Evolutionary conservation across 1,140 invertebrate genomes (phyloP).

Genomic region (Drosophila arizonae): DNA sequence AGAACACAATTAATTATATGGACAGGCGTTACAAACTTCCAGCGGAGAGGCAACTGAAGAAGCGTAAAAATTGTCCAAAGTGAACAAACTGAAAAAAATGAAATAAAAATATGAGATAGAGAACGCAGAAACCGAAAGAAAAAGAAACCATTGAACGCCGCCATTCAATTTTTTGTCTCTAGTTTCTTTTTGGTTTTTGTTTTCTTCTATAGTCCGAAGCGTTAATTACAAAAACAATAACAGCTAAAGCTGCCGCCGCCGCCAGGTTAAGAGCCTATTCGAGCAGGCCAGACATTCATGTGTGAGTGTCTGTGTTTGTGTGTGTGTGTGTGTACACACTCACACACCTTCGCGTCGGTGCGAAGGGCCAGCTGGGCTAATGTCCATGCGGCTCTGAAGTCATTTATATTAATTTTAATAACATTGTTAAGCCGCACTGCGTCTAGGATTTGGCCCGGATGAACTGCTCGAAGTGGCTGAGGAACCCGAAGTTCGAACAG

Average conservation of each 20-base stretch:
- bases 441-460: constrained; percentile 32
- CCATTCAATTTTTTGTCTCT: neutral
- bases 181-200: neutral
- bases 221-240: constrained; percentile 57
- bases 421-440: constrained; percentile 69
- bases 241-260: constrained; percentile 22
- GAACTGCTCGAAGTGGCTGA: neutral
- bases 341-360: neutral
- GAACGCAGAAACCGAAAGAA: constrained; percentile 2
- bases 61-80: constrained; percentile 35
- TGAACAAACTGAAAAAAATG: constrained; percentile 1
- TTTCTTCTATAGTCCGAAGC: constrained; percentile 34
- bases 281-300: neutral
- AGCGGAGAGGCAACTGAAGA: constrained; percentile 46
- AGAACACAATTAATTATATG: constrained; percentile 72
- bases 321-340: neutral
- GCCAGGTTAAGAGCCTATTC: constrained; percentile 20
- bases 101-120: constrained; percentile 20
- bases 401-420: constrained; percentile 82
- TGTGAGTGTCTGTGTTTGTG: neutral
- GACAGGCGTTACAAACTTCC: constrained; percentile 52
- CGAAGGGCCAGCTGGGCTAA: constrained; percentile 13
- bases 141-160: constrained; percentile 56
- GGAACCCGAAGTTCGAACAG: constrained; percentile 1
- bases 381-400: constrained; percentile 40